These are phyloP conservation scores for Nezara viridula DNA, from an alignment of 2,888 invertebrate species.

Conservation along the genomic window DNA sequence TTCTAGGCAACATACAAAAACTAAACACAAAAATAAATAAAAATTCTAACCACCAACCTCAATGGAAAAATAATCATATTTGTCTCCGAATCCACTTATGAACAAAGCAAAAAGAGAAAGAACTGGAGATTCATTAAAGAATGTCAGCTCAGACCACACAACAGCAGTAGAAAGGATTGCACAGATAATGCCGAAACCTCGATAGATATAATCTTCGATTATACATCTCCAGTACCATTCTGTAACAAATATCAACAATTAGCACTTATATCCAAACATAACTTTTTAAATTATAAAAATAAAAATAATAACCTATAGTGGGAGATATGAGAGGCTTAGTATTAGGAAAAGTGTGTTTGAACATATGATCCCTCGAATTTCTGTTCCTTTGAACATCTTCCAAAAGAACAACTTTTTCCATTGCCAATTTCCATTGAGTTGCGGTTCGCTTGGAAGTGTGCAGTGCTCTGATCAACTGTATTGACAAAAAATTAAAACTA, in stretches of 20 bases:
- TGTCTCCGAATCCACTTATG: constrained; percentile 82
- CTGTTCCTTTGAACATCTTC: constrained; percentile 91
- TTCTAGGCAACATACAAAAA: too few species aligned
- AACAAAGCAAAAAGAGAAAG: constrained; percentile 97
- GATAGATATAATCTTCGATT: constrained; percentile 82
- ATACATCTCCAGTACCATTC: constrained; percentile 99
- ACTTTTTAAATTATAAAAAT: neutral
- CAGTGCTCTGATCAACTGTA: constrained; percentile 85
- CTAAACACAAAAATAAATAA: neutral
- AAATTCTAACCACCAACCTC: constrained; percentile 76
- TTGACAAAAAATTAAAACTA: constrained; percentile 60
- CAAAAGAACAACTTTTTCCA: constrained; percentile 83
- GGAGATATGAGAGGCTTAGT: constrained; percentile 70
- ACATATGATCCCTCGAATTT: constrained; percentile 73
- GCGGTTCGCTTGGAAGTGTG: constrained; percentile 95
- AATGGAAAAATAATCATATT: constrained; percentile 93
- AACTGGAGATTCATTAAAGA: constrained; percentile 93
- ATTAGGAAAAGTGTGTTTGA: constrained; percentile 79
- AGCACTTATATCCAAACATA: neutral
- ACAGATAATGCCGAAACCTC: constrained; percentile 79
- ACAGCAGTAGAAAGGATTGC: constrained; percentile 88
- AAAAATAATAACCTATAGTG: constrained; percentile 72
- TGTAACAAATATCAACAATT: constrained; percentile 69
- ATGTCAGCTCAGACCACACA: constrained; percentile 99
- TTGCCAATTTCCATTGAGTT: constrained; percentile 91